Evolutionary conservation across 2,797 vertebrate genomes (phyloP), one percentile per base, ranked within the genome.

Genomic region (Antennarius maculatus): DNA sequence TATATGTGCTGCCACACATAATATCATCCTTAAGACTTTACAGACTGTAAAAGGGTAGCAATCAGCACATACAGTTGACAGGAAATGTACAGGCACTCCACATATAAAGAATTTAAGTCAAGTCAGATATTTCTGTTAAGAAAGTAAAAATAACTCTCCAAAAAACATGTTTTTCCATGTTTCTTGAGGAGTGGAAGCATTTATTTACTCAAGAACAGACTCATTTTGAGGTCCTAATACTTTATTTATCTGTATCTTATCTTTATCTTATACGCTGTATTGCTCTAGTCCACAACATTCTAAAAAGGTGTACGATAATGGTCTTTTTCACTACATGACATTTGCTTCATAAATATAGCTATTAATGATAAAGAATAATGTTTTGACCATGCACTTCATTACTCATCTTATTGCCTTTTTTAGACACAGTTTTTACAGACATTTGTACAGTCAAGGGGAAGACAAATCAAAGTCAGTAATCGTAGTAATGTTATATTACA

Each of bases 1-100:
- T 56, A 41, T 15, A 43, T 47, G 27, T 65, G 77, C 71, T 80
- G 77, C 75, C 54, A 66, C 54, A 31, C 27, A 43, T 31, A 50
- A 53, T 43, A 47, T 42, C 56, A 37, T 37, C 49, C 27, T 2
- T 13, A 37, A 23, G 23, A 23, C 23, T 23, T 23, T 23, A 23
- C 12, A 49, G 28, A 50, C 29, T 3, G 7, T 47, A 47, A 57
- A 69, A 66, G 56, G 69, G 9, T 46, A 34, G 13, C 8, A 4
- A 5, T 41, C 64, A 57, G 56, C 9, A 46, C 41, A n/a, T 16
- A 31, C 6, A 17, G 42, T 10, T 23, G 23, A 23, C 23, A 23
- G 23, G 23, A 23, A 23, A 23, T 23, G 23, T 23, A 23, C 23
- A 23, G 23, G 23, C 23, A 23, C 23, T 23, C 23, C 23, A 23